Percentiles rank a stretch among this genome's conserved stretches.
Evolutionary conservation across 2,888 invertebrate genomes (phyloP).

Genomic region (Nomada hirtipes): DNA sequence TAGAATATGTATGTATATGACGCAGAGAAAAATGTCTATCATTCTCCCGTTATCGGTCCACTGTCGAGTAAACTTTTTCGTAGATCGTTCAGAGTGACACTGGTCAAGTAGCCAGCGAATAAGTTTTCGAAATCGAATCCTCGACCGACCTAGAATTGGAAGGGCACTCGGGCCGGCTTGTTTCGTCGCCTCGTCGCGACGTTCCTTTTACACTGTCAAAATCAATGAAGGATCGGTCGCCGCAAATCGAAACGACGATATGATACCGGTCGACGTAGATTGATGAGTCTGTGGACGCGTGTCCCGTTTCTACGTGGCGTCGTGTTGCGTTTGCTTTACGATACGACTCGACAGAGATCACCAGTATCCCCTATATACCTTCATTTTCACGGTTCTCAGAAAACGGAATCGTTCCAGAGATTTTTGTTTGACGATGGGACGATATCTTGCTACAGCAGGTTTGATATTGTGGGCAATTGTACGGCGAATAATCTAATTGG

Average conservation of each 20-base stretch:
- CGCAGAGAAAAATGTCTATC: too few relatives aligned
- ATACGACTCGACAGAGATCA: constrained; percentile 14
- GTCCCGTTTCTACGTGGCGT: constrained; percentile 40
- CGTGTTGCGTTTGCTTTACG: constrained; percentile 22
- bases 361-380: background rate
- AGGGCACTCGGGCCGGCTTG: constrained; percentile 14
- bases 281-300: constrained; percentile 58
- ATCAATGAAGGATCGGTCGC: constrained; percentile 52
- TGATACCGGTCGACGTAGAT: constrained; percentile 63
- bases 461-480: too few relatives aligned
- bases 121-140: constrained; percentile 37
- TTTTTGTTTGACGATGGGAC: too few relatives aligned
- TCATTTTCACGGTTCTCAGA: background rate
- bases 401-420: too few relatives aligned
- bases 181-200: constrained; percentile 29
- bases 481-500: too few relatives aligned
- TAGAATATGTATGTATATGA: too few relatives aligned
- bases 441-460: too few relatives aligned
- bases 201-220: constrained; percentile 61
- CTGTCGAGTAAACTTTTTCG: constrained; percentile 19
- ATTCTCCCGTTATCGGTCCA: background rate
- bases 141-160: constrained; percentile 8
- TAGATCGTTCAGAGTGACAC: constrained; percentile 14
- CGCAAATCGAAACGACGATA: constrained; percentile 67
- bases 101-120: constrained; percentile 16